Base-by-base conservation (phyloP, 1,140 invertebrate species). In the Drosophila pallidifrons region DNA sequence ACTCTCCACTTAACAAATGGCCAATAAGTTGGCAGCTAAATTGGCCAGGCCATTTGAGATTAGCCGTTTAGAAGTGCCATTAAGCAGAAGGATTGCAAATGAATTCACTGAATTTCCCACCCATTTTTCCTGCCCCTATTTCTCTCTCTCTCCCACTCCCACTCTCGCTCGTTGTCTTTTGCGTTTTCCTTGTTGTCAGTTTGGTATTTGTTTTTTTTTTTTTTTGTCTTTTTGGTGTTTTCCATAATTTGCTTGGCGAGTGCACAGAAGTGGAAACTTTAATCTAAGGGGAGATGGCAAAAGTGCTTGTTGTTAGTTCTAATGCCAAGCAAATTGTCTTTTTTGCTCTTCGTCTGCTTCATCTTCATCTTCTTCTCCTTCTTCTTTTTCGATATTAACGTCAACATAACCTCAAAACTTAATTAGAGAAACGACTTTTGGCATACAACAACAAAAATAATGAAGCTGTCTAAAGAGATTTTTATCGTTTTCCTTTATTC, bases 11-110 rank as follows among this genome's bases (percentile, higher is more conserved):
- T 57, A 57, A 63, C 60, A 83, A 82, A 79, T 76, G 68, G 76
- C 58, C 68, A 69, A 86, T 43, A 71, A 75, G 67, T 75, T 75
- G 73, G 59, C 60, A 72, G 55, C 49, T 54, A 72, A 81, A 75
- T 71, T 70, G 80, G 66, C 66, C 59, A 65, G 75, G 73, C 66
- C 74, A 70, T 74, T 85, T 61, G 35, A 83, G 81, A 81, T 85
- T 83, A 83, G 77, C 82, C 85, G 71, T 46, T 68, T 68, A 82
- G 7, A 74, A 75, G 67, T 59, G 38, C 65, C 71, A 74, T 74
- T 74, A 74, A 54, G 65, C 57, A 68, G 60, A 68, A 69, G 72
- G 71, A 74, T 65, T 65, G 65, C 65, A 78, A 67, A 57, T 76
- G 65, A 69, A 82, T 83, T 82, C 82, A 82, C 79, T 80, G 46